Conservation (phyloP, 2,797 vertebrate genomes). For the Acanthurus lineatus region DNA sequence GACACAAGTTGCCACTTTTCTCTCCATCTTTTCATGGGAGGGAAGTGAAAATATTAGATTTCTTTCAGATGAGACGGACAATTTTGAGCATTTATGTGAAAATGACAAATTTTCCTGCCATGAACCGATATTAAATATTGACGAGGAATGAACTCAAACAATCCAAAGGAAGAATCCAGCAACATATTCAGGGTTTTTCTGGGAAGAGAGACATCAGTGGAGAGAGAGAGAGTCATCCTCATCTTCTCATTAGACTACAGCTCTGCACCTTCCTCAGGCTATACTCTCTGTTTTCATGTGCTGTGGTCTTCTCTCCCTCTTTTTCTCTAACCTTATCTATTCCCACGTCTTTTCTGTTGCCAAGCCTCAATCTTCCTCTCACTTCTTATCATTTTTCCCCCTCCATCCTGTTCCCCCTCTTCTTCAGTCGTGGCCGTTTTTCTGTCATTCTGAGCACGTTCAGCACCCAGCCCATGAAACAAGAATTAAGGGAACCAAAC, state of each 20-base stretch:
- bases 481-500: slow-evolving; percentile 51
- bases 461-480: slow-evolving; percentile 45
- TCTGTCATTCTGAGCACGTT: slow-evolving; percentile 75
- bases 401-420: not conserved
- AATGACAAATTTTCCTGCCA: not conserved
- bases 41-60: not conserved
- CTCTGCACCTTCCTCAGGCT: slow-evolving; percentile 38
- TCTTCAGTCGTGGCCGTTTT: slow-evolving; percentile 13
- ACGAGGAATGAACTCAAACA: not conserved
- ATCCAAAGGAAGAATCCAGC: not conserved
- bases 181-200: not conserved
- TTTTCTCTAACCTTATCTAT: slow-evolving; percentile 8
- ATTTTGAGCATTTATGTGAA: not conserved
- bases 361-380: slow-evolving; percentile 14
- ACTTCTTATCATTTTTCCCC: slow-evolving; percentile 9
- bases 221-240: slow-evolving; percentile 3
- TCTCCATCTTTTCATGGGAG: not conserved
- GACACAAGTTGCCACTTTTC: not conserved
- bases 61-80: not conserved
- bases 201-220: slow-evolving; percentile 11
- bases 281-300: slow-evolving; percentile 35
- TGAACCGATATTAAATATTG: slow-evolving; percentile 4
- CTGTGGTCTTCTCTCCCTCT: slow-evolving; percentile 8
- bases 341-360: slow-evolving; percentile 1
- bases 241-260: slow-evolving; percentile 36